phyloP scores from a whole-genome alignment of 2,797 vertebrate species.

The Synaphobranchus kaupii region DNA sequence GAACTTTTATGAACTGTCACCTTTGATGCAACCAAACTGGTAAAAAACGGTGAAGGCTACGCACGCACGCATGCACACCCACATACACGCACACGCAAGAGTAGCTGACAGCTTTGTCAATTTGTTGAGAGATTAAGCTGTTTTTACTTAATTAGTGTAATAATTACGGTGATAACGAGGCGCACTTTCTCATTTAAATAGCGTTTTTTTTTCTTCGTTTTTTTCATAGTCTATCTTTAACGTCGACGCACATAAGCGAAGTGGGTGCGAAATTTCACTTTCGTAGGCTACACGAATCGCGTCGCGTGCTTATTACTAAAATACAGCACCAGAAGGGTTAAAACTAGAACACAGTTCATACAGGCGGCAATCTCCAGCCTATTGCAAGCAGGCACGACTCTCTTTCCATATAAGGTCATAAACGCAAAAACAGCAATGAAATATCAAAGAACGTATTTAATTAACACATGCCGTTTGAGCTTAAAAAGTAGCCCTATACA shows the following conservation, averaged over 20 bases:
- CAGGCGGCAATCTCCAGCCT: constrained; percentile 70
- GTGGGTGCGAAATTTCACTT: background rate
- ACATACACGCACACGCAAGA: background rate
- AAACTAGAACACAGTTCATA: constrained; percentile 57
- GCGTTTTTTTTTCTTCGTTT: background rate
- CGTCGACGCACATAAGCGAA: background rate
- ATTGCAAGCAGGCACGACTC: constrained; percentile 69
- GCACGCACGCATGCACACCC: background rate
- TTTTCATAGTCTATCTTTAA: background rate
- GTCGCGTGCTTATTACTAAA: constrained; percentile 55
- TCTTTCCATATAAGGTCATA: constrained; percentile 74
- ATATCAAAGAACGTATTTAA: constrained; percentile 43
- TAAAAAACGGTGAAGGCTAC: background rate
- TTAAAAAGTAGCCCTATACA: background rate
- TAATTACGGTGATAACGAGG: constrained; percentile 15
- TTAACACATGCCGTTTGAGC: background rate
- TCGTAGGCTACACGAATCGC: background rate
- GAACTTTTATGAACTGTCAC: background rate
- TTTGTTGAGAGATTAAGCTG: constrained; percentile 20
- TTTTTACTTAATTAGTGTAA: constrained; percentile 22
- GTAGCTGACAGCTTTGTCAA: background rate
- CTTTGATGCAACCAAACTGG: background rate
- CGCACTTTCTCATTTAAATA: background rate
- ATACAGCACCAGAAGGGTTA: constrained; percentile 74
- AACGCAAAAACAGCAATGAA: constrained; percentile 53